Base-by-base conservation (phyloP, 2,888 invertebrate species). In the Venusia cambrica region DNA sequence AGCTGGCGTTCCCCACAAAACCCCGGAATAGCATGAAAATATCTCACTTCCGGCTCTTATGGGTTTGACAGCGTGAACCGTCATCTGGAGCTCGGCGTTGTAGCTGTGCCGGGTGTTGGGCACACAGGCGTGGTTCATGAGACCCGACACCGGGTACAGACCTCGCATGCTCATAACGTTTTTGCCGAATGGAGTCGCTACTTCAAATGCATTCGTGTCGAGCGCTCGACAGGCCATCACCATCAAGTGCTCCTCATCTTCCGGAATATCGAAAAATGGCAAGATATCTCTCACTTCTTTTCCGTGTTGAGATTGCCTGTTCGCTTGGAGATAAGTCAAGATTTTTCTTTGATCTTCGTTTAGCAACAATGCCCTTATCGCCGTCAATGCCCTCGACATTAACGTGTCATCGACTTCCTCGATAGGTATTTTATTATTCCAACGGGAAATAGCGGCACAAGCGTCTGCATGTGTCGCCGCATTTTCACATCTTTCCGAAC, bases 121-220 rank as follows among this genome's bases (percentile, higher is more conserved):
- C 11, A 85, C 73, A 61, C 94, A 94, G 34, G 78, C 87, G 63
- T 93, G 93, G 73, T 93, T 93, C 75, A 92, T 89, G 39, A 93
- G 73, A 19, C 90, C 89, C 1, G 90, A 88, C 36, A 92, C 80
- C 9, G 92, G 92, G 73, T 91, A 94, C 29, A 93, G 68, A 5
- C 92, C 93, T 44, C 91, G 84, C 44, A 89, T 66, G 55, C 88
- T 89, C 54, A 81, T 76, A 54, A 80, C 87, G 51, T 70, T 87
- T 46, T 74, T 80, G 39, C 73, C 83, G 45, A 65, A 81, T 7
- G 66, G 62, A 35, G 70, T 80, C 31, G 85, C 84, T 48, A 87
- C 90, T 81, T 92, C 91, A 62, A 90, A 93, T 16, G 92, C 91
- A 62, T 92, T 92, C 1, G 92, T 90, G 57, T 93, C 91, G 57